Base-by-base conservation (phyloP, 1,140 invertebrate genomes). In the Drosophila ananassae region DNA sequence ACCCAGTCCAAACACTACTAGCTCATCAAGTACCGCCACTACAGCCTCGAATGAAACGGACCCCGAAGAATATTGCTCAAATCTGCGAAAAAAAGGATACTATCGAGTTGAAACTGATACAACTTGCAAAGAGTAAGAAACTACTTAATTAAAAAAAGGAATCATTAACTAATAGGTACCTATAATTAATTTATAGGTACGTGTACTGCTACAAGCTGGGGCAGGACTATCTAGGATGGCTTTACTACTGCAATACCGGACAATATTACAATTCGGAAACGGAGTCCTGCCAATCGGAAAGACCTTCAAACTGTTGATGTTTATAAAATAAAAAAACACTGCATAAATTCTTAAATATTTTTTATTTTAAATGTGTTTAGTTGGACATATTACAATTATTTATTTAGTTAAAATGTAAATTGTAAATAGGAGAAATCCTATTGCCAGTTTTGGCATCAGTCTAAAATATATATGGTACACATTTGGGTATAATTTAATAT, bases 151-250 rank as follows among this genome's bases (percentile, higher is more conserved):
- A 0, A 10, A 7, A 25, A 28, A 37, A 37, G 3, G 3, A 12
- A 25, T 7, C 7, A 21, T n/a, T 47, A 28, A 39, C 59, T 12
- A 5, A 2, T 0, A 17, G 1, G 17, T 17, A 17, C 17, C 0
- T 17, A 17, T 17, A n/a, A 12, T n/a, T n/a, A 5, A 13, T 13
- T 58, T 68, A 3, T 13, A 87, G 82, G 34, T 87, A 89, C 57
- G 67, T 87, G 0, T 77, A 73, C 39, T 87, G 82, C 24, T 87
- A 77, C n/a, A 56, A 66, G 21, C 9, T 87, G 12, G 62, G 77
- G 0, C 53, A 30, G 13, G 73, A 91, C 58, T 82, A 77, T 4
- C 39, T 80, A 5, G 90, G 79, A 6, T 89, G 53, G 82, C 47
- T 66, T 6, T 89, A 67, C 47, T 67, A 77, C 58, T 91, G 77